phyloP scores from a whole-genome alignment of 2,113 vertebrate genomes.

The Bungarus multicinctus region DNA sequence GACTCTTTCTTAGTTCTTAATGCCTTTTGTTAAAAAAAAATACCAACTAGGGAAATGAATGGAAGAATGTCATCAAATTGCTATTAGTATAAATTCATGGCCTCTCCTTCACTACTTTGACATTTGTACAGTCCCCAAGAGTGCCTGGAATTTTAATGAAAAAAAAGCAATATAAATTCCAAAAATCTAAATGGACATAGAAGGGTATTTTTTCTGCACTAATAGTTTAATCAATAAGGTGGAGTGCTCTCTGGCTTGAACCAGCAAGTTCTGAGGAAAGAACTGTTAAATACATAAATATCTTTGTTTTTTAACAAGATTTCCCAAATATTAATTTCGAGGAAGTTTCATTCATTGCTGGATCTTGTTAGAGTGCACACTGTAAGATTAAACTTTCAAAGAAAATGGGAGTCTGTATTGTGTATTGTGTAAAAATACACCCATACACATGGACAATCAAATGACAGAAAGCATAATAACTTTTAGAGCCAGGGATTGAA shows the following conservation, averaged over 20 bases:
- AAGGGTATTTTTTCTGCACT: constrained; percentile 66
- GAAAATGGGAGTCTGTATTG: constrained; percentile 48
- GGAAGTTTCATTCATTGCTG: neutral
- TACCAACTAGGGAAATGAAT: constrained; percentile 33
- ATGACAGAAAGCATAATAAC: constrained; percentile 41
- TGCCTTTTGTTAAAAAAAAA: constrained; percentile 26
- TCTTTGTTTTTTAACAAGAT: neutral
- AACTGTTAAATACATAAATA: neutral
- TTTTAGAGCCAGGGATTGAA: constrained; percentile 68
- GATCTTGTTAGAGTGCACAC: neutral
- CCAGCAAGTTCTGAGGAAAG: neutral
- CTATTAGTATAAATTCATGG: neutral
- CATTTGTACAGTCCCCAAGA: constrained; percentile 58
- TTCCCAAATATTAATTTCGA: neutral
- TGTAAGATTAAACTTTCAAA: constrained; percentile 6
- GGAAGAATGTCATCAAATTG: neutral
- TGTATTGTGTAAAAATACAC: constrained; percentile 35
- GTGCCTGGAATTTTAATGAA: constrained; percentile 71
- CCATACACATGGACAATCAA: constrained; percentile 66
- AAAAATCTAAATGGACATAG: constrained; percentile 60
- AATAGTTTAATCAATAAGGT: constrained; percentile 36
- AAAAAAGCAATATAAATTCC: constrained; percentile 72
- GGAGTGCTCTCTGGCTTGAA: neutral
- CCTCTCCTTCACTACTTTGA: constrained; percentile 25
- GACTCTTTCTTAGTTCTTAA: constrained; percentile 7